phyloP scores from a whole-genome alignment of 2,113 vertebrate genomes.

The Loxodonta africana region DNA sequence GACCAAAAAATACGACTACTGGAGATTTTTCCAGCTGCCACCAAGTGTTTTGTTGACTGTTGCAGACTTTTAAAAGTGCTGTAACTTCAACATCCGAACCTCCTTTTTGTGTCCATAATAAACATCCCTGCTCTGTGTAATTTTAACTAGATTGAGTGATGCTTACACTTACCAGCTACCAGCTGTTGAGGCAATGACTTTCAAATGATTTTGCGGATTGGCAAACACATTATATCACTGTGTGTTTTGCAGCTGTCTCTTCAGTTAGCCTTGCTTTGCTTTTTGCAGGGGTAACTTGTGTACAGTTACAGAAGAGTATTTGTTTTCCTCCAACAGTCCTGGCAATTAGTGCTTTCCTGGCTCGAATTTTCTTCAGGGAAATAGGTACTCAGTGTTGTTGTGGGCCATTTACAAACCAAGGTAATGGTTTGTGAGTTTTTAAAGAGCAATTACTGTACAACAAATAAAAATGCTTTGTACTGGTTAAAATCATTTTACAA shows the following conservation, averaged over 20 bases:
- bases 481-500: not conserved
- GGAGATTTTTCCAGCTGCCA: conserved; percentile 44
- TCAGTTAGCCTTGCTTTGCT: conserved; percentile 66
- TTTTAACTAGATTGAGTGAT: conserved; percentile 82
- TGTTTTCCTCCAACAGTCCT: conserved; percentile 75
- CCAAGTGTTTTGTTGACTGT: conserved; percentile 63
- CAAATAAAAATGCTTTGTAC: not conserved
- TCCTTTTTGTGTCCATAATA: conserved; percentile 79
- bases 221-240: conserved; percentile 84
- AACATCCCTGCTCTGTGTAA: conserved; percentile 79
- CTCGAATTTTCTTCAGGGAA: conserved; percentile 53
- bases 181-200: conserved; percentile 84
- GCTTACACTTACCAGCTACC: conserved; percentile 80
- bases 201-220: conserved; percentile 83
- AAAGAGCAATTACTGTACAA: not conserved
- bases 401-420: conserved; percentile 58
- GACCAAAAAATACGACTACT: conserved; percentile 15
- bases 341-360: conserved; percentile 77
- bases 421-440: conserved; percentile 7
- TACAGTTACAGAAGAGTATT: conserved; percentile 77
- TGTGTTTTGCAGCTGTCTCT: conserved; percentile 81
- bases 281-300: conserved; percentile 74
- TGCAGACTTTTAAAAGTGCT: conserved; percentile 81
- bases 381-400: conserved; percentile 55
- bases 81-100: conserved; percentile 75